Conservation (phyloP, 2,888 invertebrate genomes). For the Anodontia alba region DNA sequence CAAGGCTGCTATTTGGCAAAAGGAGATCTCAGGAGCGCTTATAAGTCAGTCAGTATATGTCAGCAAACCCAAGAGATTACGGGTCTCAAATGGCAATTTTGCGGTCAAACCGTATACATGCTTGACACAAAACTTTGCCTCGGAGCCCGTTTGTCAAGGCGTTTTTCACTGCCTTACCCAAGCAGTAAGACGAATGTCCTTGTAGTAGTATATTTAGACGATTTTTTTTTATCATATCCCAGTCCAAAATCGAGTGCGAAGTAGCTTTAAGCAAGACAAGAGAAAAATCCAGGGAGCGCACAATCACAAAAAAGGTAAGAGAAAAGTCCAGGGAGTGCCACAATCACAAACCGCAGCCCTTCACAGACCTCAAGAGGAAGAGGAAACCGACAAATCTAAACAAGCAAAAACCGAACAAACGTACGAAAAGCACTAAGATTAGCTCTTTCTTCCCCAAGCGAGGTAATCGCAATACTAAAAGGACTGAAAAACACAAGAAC, state of each 20-base stretch:
- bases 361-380: too few species aligned
- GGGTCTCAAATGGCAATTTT: conserved; percentile 27
- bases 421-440: too few species aligned
- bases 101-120: neutral
- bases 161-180: conserved; percentile 33
- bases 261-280: neutral
- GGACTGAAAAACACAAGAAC: too few species aligned
- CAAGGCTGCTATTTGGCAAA: conserved; percentile 23
- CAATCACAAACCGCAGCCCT: too few species aligned
- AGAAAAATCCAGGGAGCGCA: too few species aligned
- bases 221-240: conserved; percentile 28
- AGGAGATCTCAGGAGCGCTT: conserved; percentile 30
- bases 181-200: conserved; percentile 25
- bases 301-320: too few species aligned
- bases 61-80: conserved; percentile 19
- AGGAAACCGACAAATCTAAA: too few species aligned
- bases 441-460: too few species aligned
- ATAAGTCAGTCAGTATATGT: conserved; percentile 4
- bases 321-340: too few species aligned
- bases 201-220: conserved; percentile 38
- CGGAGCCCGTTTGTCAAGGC: conserved; percentile 25
- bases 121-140: conserved; percentile 20
- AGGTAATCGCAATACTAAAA: too few species aligned
- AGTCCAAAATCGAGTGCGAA: conserved; percentile 9
- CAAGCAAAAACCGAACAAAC: too few species aligned